phyloP scores from a whole-genome alignment of 1,140 invertebrate species.

The Trachelipus rathkii region DNA sequence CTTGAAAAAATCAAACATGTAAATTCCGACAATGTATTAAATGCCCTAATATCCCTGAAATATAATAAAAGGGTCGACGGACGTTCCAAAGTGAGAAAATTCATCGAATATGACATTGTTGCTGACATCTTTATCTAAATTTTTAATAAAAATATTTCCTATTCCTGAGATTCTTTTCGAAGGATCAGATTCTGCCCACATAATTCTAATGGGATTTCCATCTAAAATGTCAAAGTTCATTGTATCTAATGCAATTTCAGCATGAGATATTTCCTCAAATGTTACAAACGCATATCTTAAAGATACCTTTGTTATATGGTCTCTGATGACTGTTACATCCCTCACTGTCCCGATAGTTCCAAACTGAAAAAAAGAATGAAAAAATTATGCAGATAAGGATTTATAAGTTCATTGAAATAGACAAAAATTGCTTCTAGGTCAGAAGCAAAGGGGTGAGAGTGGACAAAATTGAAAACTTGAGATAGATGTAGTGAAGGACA shows the following conservation, averaged over 20 bases:
- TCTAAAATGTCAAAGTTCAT: constrained; percentile 99
- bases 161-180: constrained; percentile 96
- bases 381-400: no score
- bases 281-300: constrained; percentile 99
- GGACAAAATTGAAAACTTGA: no score
- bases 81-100: constrained; percentile 98
- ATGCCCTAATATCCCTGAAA: no score
- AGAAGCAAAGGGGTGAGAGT: no score
- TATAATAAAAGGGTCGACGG: no score
- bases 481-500: no score
- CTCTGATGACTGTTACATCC: constrained; percentile 96
- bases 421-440: no score
- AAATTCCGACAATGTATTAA: no score
- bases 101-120: constrained; percentile 99
- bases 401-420: no score
- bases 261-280: constrained; percentile 97
- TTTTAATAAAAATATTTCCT: constrained; percentile 99
- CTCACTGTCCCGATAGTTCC: constrained; percentile 94
- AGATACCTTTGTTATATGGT: constrained; percentile 93
- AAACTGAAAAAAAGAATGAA: constrained; percentile 64
- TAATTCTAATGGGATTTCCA: constrained; percentile 95
- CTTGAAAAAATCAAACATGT: no score
- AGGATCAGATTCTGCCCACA: constrained; percentile 99
- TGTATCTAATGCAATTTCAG: constrained; percentile 95
- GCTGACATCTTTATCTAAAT: constrained; percentile 96